Conservation (phyloP, 30 jellyfish, hydroid and myxozoan genomes). For the Sanderia malayensis region DNA sequence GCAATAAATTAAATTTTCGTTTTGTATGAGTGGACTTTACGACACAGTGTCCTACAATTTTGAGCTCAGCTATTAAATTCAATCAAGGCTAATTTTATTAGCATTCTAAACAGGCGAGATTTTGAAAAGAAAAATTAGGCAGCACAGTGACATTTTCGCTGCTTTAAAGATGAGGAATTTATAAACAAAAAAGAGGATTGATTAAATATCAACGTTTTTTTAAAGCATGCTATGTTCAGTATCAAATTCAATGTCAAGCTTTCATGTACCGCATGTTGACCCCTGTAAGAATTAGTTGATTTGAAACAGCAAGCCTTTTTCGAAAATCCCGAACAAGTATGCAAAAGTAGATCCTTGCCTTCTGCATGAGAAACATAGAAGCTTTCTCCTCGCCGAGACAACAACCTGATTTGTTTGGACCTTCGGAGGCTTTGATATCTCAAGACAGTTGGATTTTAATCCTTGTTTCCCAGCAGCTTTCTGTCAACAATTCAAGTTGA, state of each 20-base stretch:
- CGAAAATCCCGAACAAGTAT: not conserved
- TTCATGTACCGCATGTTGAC: constrained; percentile 59
- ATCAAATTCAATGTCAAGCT: constrained; percentile 56
- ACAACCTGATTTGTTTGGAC: not conserved
- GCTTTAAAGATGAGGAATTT: too few relatives aligned
- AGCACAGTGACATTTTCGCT: too few relatives aligned
- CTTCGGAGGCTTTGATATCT: not conserved
- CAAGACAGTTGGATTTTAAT: not conserved
- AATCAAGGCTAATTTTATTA: too few relatives aligned
- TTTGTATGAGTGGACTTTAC: too few relatives aligned
- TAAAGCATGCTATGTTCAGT: constrained; percentile 22
- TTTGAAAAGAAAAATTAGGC: too few relatives aligned
- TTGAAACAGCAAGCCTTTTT: constrained; percentile 6
- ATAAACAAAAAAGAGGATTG: too few relatives aligned
- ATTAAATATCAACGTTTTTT: too few relatives aligned
- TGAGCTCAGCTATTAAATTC: too few relatives aligned
- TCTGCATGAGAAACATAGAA: not conserved
- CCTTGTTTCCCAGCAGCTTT: not conserved
- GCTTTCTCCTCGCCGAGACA: not conserved
- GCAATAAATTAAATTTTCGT: not conserved
- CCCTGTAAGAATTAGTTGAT: constrained; percentile 38
- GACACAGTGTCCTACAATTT: too few relatives aligned
- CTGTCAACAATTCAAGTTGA: constrained; percentile 21
- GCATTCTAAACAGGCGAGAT: too few relatives aligned
- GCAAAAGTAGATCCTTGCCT: not conserved